Conservation (phyloP, 2,888 invertebrate species). For the Drosophila pullipes region DNA sequence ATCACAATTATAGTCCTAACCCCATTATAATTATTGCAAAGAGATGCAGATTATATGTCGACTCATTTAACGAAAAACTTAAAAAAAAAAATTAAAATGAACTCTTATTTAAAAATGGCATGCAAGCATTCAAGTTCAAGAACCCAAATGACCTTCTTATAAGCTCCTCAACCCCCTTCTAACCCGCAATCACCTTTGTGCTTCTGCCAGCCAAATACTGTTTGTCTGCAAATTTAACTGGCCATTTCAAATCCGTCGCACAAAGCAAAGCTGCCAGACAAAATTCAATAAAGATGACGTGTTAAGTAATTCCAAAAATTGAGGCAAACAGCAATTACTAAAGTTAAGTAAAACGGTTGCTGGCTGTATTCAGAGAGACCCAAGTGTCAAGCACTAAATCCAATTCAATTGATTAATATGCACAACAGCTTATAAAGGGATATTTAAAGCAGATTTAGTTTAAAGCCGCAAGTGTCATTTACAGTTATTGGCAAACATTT, state of each 20-base stretch:
- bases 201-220: constrained; percentile 19
- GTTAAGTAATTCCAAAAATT: neutral
- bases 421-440: neutral
- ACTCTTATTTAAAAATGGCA: neutral
- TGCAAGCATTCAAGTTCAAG: constrained; percentile 17
- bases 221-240: constrained; percentile 32
- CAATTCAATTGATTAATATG: constrained; percentile 16
- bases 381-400: neutral
- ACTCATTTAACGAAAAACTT: neutral
- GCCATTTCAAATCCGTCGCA: constrained; percentile 27
- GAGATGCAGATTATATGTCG: neutral
- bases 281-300: constrained; percentile 28
- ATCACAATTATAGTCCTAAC: neutral
- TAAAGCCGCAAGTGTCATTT: constrained; percentile 25
- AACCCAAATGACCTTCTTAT: constrained; percentile 9
- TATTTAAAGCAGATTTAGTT: constrained; percentile 9
- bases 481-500: constrained; percentile 38
- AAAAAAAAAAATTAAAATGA: neutral
- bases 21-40: neutral
- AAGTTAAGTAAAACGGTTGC: constrained; percentile 15
- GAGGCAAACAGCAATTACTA: neutral
- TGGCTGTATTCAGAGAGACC: neutral
- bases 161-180: neutral
- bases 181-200: constrained; percentile 29
- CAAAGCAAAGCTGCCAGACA: constrained; percentile 22